Evolutionary conservation across 30 jellyfish, hydroid and myxozoan species (phyloP).

Genomic region (Chrysaora quinquecirrha): DNA sequence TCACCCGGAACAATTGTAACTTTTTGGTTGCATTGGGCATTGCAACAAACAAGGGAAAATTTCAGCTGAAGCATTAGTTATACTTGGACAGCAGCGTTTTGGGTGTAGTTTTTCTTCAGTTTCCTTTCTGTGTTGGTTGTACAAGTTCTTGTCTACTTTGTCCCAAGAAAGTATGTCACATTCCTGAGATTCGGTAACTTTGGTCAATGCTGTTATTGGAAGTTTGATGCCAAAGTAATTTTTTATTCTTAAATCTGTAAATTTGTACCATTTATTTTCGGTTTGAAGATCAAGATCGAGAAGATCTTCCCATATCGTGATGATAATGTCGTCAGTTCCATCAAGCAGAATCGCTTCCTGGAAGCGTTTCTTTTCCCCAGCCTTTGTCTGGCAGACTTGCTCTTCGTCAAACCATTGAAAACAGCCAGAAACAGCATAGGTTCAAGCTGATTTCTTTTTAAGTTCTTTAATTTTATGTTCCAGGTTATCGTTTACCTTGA

Average conservation of each 20-base stretch:
- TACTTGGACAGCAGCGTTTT: neutral
- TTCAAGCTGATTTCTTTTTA: neutral
- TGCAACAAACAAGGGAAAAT: neutral
- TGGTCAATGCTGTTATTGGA: conserved; percentile 1
- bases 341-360: conserved; percentile 28
- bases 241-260: neutral
- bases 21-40: neutral
- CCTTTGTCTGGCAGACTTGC: neutral
- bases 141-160: neutral
- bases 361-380: neutral
- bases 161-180: neutral
- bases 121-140: neutral
- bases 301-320: conserved; percentile 44
- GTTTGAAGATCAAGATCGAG: neutral
- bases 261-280: conserved; percentile 32
- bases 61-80: neutral
- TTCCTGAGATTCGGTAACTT: neutral
- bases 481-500: neutral
- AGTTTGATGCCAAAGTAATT: conserved; percentile 14
- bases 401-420: conserved; percentile 12
- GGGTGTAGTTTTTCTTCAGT: neutral
- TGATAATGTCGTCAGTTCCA: conserved; percentile 10
- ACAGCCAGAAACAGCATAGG: conserved; percentile 10
- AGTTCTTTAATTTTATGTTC: neutral
- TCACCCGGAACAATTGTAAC: neutral